phyloP scores from a whole-genome alignment of 2,888 invertebrate genomes.

The Lasioglossum figueresi region DNA sequence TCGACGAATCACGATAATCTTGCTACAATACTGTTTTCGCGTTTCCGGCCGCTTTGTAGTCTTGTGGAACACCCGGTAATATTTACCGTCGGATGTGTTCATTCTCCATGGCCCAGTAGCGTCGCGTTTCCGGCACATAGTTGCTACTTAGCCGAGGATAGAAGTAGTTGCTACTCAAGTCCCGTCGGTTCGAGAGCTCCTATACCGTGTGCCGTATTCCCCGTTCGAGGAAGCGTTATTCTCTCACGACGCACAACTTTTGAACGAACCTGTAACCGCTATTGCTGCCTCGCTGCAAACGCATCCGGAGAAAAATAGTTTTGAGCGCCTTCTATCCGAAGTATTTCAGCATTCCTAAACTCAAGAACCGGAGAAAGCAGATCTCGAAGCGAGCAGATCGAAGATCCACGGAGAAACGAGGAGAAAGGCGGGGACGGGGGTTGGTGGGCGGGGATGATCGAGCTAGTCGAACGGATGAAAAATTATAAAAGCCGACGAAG shows the following conservation, averaged over 20 bases:
- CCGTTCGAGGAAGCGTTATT: not conserved
- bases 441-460: slow-evolving; percentile 20
- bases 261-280: too few species aligned
- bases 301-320: not conserved
- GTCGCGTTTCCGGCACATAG: not conserved
- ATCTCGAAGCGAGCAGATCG: not conserved
- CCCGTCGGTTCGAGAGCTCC: not conserved
- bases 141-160: not conserved
- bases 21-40: not conserved
- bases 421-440: not conserved
- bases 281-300: too few species aligned
- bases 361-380: not conserved
- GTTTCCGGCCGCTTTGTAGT: not conserved
- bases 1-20: not conserved
- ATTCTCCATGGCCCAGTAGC: not conserved
- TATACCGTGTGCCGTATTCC: not conserved
- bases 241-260: too few species aligned
- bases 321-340: not conserved
- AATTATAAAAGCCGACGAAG: slow-evolving; percentile 80
- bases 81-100: not conserved
- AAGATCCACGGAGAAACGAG: slow-evolving; percentile 13
- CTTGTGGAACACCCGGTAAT: not conserved
- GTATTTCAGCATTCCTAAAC: not conserved
- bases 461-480: slow-evolving; percentile 69
- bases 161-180: not conserved